Base-by-base conservation (phyloP, 2,797 vertebrate species). In the Pseudocheirus occidentalis region DNA sequence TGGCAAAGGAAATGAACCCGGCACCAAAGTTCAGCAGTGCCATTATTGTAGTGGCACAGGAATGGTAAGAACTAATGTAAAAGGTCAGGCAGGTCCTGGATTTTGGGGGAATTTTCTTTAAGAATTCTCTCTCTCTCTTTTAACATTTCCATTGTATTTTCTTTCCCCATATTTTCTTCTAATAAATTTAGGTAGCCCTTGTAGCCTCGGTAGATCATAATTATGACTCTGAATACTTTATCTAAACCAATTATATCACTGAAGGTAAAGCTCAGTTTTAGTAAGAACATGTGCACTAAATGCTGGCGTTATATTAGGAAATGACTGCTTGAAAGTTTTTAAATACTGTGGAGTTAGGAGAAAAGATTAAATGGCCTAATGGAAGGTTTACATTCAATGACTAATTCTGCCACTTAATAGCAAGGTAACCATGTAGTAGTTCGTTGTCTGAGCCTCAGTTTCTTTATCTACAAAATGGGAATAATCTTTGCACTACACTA, bases 1-100 rank as follows among this genome's bases (percentile, higher is more conserved):
- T 0, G 99, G 99, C 29, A 99, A 98, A 93, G 99, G 99, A 40
- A 98, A 99, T 0, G 99, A 99, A 95, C 99, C 99, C 0, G 99
- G 99, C 93, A 99, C 99, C 89, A 99, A 99, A 97, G 98, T 98
- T 40, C 99, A 99, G 98, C 99, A 99, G 97, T 99, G 99, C 95
- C 98, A 99, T 98, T 98, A 99, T 98, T 99, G 99, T 94, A 99
- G 99, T 0, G 99, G 99, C 97, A 99, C 99, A 0, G 99, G 99
- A 98, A 99, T 99, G 99, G 99, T 99, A 92, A 99, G 99, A 29
- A 7, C 31, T 56, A 87, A 87, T 46, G 7, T 87, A 50, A 10
- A 87, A 87, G 7, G 31, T 46, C n/a, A 73, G 21, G 13, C 7
- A 12, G 40, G 24, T 87, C 24, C 21, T 50, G 21, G 7, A 50